Evolutionary conservation across 2,888 invertebrate genomes (phyloP).

Genomic region (Dorcus hopei): DNA sequence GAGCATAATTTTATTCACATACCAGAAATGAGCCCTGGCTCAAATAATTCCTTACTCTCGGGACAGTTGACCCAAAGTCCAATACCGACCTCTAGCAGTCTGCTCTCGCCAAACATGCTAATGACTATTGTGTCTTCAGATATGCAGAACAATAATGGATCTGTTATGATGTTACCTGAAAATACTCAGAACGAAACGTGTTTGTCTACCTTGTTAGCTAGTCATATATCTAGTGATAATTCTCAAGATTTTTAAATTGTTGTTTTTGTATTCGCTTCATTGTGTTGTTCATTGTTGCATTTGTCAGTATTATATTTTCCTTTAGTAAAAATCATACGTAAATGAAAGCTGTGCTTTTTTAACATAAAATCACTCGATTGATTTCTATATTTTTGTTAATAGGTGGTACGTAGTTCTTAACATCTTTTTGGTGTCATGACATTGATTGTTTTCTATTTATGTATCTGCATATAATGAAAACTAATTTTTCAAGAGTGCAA

Average conservation of each 20-base stretch:
- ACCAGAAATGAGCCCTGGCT: conserved; percentile 46
- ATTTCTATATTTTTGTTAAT: too few relatives aligned
- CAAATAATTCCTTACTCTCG: conserved; percentile 46
- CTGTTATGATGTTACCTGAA: conserved; percentile 33
- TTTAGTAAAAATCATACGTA: neutral
- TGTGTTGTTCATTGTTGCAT: conserved; percentile 3
- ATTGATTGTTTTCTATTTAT: too few relatives aligned
- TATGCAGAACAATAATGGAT: conserved; percentile 25
- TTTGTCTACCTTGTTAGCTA: conserved; percentile 42
- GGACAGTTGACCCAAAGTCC: conserved; percentile 39
- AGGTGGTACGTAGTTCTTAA: too few relatives aligned
- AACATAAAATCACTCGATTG: too few relatives aligned
- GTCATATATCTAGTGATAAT: conserved; percentile 42
- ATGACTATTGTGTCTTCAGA: conserved; percentile 32
- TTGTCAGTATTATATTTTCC: conserved; percentile 10
- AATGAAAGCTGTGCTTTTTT: too few relatives aligned
- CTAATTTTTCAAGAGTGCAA: too few relatives aligned
- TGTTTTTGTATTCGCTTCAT: neutral
- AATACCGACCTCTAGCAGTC: conserved; percentile 32
- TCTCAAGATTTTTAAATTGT: conserved; percentile 40
- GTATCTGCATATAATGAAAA: too few relatives aligned
- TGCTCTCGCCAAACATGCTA: conserved; percentile 38
- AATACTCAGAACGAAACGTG: conserved; percentile 33
- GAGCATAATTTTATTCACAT: conserved; percentile 44
- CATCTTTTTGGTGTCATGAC: too few relatives aligned